phyloP scores from a whole-genome alignment of 2,113 vertebrate genomes.

The Oxyruncus cristatus region DNA sequence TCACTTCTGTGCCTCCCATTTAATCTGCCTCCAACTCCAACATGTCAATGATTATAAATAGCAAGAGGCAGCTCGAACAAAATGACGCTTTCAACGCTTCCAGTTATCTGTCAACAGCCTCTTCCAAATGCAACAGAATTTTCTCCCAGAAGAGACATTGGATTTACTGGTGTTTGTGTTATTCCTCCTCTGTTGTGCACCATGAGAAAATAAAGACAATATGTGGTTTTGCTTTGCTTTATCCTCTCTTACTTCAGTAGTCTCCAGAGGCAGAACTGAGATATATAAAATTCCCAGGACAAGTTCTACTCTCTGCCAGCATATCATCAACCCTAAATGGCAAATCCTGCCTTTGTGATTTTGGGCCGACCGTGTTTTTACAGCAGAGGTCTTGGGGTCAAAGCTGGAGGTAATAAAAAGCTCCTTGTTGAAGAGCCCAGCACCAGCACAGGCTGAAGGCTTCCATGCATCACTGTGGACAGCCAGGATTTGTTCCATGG shows the following conservation, averaged over 20 bases:
- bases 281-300: neutral
- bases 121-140: neutral
- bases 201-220: neutral
- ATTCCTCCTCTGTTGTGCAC: neutral
- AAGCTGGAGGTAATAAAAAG: neutral
- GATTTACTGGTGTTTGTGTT: neutral
- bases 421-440: rapidly evolving
- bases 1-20: neutral
- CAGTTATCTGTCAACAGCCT: slow-evolving; percentile 41
- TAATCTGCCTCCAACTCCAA: neutral
- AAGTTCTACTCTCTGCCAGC: neutral
- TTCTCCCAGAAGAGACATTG: slow-evolving; percentile 4
- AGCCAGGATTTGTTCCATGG: neutral
- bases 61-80: neutral
- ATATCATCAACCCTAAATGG: neutral
- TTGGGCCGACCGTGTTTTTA: neutral
- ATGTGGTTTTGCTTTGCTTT: neutral
- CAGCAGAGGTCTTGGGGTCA: neutral
- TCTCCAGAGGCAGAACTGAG: neutral
- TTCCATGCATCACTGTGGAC: neutral
- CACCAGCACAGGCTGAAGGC: neutral
- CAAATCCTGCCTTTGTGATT: neutral
- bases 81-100: neutral
- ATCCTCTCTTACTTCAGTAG: neutral
- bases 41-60: neutral